These are phyloP conservation scores for Myiotriccus ornatus DNA, from an alignment of 2,797 vertebrate species.

Conservation along the genomic window DNA sequence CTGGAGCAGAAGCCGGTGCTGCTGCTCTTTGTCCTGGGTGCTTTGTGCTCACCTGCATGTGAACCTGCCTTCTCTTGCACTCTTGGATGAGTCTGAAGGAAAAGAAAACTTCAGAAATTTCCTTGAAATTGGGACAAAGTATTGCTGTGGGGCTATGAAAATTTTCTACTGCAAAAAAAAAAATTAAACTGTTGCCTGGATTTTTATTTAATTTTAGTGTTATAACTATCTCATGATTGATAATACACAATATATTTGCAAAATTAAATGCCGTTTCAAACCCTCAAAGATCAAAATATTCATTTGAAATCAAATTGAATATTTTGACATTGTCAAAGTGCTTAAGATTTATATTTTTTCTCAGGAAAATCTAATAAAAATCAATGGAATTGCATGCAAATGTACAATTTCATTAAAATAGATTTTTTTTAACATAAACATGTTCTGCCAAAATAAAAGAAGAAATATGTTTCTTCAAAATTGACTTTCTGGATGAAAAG, in stretches of 20 bases:
- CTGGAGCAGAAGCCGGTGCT: background rate
- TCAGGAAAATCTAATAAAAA: background rate
- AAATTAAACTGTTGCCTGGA: background rate
- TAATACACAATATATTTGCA: background rate
- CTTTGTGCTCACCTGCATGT: background rate
- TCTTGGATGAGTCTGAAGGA: background rate
- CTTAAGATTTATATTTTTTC: background rate
- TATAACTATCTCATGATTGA: background rate
- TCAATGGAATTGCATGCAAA: background rate
- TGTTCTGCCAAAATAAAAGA: background rate
- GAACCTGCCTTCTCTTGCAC: background rate
- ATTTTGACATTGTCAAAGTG: background rate
- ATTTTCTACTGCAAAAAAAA: background rate
- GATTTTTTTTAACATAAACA: background rate
- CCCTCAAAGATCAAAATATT: background rate
- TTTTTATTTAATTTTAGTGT: background rate
- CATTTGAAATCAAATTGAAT: background rate
- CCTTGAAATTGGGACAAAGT: background rate
- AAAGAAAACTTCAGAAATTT: background rate
- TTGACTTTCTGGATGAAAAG: background rate
- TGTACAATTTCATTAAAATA: background rate
- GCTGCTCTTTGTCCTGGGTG: background rate
- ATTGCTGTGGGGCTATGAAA: background rate
- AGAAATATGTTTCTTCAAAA: background rate
- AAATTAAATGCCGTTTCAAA: conserved; percentile 15